Conservation (phyloP, 2,797 vertebrate genomes). For the Neosalanx taihuensis region DNA sequence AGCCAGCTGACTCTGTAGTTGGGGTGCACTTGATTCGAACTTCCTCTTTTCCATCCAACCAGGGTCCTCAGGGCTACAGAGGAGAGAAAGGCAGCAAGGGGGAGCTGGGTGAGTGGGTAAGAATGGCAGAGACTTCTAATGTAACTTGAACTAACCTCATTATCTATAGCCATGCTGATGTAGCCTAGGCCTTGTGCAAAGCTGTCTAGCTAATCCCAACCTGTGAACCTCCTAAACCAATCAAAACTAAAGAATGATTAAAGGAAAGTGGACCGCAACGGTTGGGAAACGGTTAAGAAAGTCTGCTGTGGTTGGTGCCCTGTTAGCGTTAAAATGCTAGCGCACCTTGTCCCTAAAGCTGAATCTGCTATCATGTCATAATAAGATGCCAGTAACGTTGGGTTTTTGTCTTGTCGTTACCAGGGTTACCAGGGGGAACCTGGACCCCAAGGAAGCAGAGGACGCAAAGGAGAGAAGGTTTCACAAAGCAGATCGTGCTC, state of each 20-base stretch:
- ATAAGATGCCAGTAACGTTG: not conserved
- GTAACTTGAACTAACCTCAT: constrained; percentile 13
- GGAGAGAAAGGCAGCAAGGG: constrained; percentile 73
- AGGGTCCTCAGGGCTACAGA: constrained; percentile 71
- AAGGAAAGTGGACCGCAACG: no score
- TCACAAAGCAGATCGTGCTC: not conserved
- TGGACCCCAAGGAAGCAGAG: constrained; percentile 69
- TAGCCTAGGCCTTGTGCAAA: not conserved
- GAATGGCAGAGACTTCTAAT: constrained; percentile 57
- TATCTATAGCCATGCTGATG: not conserved
- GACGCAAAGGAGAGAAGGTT: constrained; percentile 68
- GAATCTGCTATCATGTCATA: not conserved
- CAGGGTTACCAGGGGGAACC: constrained; percentile 74
- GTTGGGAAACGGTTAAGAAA: no score
- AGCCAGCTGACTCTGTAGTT: not conserved
- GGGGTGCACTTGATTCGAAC: not conserved
- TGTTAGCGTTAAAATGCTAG: no score
- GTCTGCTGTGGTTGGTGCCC: no score
- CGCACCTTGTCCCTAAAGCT: not conserved
- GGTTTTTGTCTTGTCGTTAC: not conserved
- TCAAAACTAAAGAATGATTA: no score
- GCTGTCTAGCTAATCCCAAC: not conserved
- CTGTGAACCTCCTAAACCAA: no score
- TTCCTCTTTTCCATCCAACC: constrained; percentile 8
- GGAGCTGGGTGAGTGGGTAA: constrained; percentile 82